Evolutionary conservation across 2,888 invertebrate genomes (phyloP), one percentile per base, ranked within the genome.

Genomic region (Xylota sylvarum): DNA sequence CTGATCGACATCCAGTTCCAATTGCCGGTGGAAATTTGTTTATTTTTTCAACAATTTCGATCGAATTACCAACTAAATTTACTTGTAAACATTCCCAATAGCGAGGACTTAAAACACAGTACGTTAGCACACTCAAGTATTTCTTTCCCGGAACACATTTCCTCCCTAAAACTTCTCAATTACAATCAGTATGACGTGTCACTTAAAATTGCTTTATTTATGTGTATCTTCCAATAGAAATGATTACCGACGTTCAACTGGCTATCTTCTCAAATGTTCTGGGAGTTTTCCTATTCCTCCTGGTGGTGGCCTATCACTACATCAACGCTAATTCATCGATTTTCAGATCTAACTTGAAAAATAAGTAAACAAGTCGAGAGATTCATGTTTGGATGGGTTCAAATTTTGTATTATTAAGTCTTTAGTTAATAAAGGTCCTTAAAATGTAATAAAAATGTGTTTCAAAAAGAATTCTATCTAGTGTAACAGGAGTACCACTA

Each of bases 221-320:
- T 56, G n/a, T 50, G n/a, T 50, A 27, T 56, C 30, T 58, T 50
- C n/a, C 37, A 35, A 27, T 60, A 86, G 77, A 89, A 90, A 99
- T 99, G 99, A 98, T 99, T 89, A 98, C 98, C 1, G 99, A 99
- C 92, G 96, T 99, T 50, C 99, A 99, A 93, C 93, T 99, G 89
- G 98, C 98, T 0, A 96, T 99, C 78, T 98, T 99, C 93, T 97
- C 98, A 88, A 99, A 99, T 93, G 96, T 98, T 88, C 93, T 99
- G 88, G 99, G 99, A 88, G 98, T 99, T 2, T 96, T 97, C 0
- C 94, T 97, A 46, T 97, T 99, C 90, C 94, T 99, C 65, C 93
- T 99, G 89, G 98, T 99, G n/a, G 98, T 99, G 62, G 94, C 98
- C 1, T 99, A 98, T 92, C 99, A 99, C 91, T 99, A 99, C 91